Evolutionary conservation across 2,113 vertebrate genomes (phyloP).

Genomic region (Henicopernis longicauda): DNA sequence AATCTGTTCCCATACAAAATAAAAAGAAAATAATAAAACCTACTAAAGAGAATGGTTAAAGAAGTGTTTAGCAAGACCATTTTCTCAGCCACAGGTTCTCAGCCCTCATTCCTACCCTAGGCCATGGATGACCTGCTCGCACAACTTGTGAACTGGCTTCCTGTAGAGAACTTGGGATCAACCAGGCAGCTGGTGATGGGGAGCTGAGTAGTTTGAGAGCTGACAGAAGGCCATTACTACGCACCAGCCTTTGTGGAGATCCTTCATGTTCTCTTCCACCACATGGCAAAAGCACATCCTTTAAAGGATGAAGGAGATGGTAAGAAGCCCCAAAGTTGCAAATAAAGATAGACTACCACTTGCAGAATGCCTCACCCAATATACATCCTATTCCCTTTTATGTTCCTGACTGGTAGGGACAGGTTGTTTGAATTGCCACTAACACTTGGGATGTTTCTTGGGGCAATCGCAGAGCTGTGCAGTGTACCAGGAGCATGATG

Average conservation of each 20-base stretch:
- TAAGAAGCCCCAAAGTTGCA: not conserved
- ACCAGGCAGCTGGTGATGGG: not conserved
- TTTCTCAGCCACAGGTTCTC: not conserved
- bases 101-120: not conserved
- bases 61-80: not conserved
- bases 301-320: not conserved
- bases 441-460: not conserved
- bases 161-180: not conserved
- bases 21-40: not conserved
- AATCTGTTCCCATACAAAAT: not conserved
- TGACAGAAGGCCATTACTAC: not conserved
- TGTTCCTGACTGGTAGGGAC: not conserved
- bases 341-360: not conserved
- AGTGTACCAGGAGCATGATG: accelerated
- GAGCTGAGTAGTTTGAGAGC: not conserved
- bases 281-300: not conserved
- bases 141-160: not conserved
- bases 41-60: not conserved
- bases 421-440: not conserved
- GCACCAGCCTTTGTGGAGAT: not conserved
- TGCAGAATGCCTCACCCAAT: not conserved
- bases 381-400: not conserved
- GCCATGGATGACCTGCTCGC: not conserved
- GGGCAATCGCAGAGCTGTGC: not conserved
- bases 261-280: not conserved